These are phyloP conservation scores for Hypsopygia costalis DNA, from an alignment of 2,888 invertebrate genomes.

Conservation along the genomic window DNA sequence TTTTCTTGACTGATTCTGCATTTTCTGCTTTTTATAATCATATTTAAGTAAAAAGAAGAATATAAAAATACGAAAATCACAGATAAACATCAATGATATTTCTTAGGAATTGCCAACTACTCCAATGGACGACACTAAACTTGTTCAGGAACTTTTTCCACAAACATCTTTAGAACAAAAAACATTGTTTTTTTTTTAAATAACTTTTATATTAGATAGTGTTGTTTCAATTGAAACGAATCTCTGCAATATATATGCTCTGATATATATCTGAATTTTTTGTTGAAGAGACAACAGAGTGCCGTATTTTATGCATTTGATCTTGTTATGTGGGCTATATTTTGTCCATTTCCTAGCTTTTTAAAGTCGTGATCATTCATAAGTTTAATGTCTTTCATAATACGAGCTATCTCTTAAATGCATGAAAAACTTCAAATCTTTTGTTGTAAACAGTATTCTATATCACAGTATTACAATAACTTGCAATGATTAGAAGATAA, in stretches of 20 bases:
- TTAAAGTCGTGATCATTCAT: no score
- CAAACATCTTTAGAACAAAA: no score
- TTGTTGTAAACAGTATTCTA: no score
- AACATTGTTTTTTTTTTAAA: neutral
- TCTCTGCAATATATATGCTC: neutral
- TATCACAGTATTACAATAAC: no score
- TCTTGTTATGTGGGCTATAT: no score
- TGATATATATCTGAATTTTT: slow-evolving; percentile 1
- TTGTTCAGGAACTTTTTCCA: slow-evolving; percentile 14
- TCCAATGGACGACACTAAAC: slow-evolving; percentile 17
- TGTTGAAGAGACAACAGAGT: neutral
- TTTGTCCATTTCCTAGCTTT: no score
- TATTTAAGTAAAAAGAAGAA: slow-evolving; percentile 22
- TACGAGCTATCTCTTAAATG: no score
- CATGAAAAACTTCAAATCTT: no score
- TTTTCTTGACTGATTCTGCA: slow-evolving; percentile 55
- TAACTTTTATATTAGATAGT: neutral
- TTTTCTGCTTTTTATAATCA: slow-evolving; percentile 43
- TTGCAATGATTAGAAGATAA: no score
- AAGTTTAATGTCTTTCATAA: no score
- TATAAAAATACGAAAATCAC: slow-evolving; percentile 7
- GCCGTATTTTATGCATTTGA: no score
- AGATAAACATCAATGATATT: slow-evolving; percentile 1
- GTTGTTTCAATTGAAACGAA: neutral
- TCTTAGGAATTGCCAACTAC: slow-evolving; percentile 9